phyloP scores from a whole-genome alignment of 2,888 invertebrate species.

The Euplexia lucipara region DNA sequence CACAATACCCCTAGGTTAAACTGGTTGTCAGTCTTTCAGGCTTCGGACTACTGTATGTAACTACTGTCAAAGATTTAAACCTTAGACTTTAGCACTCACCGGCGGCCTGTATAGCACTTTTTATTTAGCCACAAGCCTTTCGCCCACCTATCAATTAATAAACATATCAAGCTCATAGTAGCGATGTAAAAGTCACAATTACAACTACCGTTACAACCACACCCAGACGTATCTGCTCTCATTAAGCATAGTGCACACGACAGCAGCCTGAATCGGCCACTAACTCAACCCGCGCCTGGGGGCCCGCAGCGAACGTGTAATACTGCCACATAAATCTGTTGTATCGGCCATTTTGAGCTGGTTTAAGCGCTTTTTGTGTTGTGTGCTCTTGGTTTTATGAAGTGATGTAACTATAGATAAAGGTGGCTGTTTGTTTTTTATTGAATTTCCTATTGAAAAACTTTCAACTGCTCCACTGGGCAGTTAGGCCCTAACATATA shows the following conservation, averaged over 20 bases:
- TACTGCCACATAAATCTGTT: conserved; percentile 73
- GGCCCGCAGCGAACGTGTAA: conserved; percentile 71
- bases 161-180: conserved; percentile 53
- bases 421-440: conserved; percentile 26
- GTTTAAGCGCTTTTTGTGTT: conserved; percentile 62
- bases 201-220: conserved; percentile 71
- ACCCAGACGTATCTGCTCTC: conserved; percentile 69
- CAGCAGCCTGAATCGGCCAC: conserved; percentile 59
- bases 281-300: conserved; percentile 71
- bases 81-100: too few species aligned
- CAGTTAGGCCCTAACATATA: not conserved
- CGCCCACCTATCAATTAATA: conserved; percentile 41
- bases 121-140: too few species aligned
- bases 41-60: too few species aligned
- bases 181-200: conserved; percentile 67
- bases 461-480: not conserved
- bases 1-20: too few species aligned
- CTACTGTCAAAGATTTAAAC: too few species aligned
- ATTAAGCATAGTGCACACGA: conserved; percentile 76
- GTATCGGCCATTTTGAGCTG: conserved; percentile 65
- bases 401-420: conserved; percentile 54
- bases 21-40: too few species aligned
- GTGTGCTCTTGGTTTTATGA: conserved; percentile 56
- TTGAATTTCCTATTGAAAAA: conserved; percentile 11
- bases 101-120: not conserved